Evolutionary conservation across 1,140 invertebrate genomes (phyloP).

Genomic region (Vanessa tameamea): DNA sequence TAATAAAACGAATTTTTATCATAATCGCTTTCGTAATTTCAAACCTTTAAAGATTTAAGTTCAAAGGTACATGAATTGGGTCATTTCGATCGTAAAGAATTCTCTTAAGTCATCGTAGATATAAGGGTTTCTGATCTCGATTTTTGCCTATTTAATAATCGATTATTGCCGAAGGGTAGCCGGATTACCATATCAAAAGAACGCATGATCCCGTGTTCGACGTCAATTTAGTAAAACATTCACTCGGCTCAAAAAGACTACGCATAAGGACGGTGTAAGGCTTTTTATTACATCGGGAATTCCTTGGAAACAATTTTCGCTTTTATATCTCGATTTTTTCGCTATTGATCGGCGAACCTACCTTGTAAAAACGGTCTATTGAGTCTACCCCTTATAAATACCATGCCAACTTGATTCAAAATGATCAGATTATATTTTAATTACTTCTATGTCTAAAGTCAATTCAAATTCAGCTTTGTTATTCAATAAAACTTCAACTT

Average conservation of each 20-base stretch:
- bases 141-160: constrained; percentile 73
- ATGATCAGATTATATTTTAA: no score
- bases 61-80: constrained; percentile 30
- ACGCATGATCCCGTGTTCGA: constrained; percentile 65
- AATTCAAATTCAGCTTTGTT: no score
- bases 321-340: constrained; percentile 19
- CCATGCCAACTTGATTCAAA: no score
- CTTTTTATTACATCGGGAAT: constrained; percentile 50
- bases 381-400: no score
- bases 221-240: constrained; percentile 72
- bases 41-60: constrained; percentile 22
- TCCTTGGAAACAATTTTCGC: constrained; percentile 30
- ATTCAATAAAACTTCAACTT: no score
- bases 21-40: constrained; percentile 21
- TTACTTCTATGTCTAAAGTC: no score
- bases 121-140: constrained; percentile 58
- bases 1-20: background rate
- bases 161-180: constrained; percentile 65
- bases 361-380: no score
- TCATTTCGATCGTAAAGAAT: constrained; percentile 43
- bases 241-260: constrained; percentile 45
- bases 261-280: constrained; percentile 46
- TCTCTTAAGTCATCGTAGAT: constrained; percentile 46
- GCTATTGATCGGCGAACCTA: background rate
- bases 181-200: constrained; percentile 75